A percentile compares a stretch with the other conserved stretches of the same genome.
phyloP scores from a whole-genome alignment of 92 coral and sea anemone species.

The Parazoanthus swiftii region DNA sequence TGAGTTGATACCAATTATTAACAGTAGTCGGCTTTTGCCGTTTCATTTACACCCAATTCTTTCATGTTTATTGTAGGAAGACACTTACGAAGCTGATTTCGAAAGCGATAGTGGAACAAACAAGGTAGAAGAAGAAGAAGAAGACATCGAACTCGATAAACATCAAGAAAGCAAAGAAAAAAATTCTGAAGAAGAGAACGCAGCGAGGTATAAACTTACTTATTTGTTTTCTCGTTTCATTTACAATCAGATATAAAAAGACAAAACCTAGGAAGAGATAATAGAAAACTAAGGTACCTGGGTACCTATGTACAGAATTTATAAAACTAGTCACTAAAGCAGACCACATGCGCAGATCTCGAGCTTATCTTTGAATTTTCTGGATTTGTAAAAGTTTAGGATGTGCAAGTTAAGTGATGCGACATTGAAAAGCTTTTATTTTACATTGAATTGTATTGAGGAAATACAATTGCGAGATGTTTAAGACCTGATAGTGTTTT shows the following conservation, averaged over 20 bases:
- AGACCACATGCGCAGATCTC: too few species aligned
- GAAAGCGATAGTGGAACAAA: constrained; percentile 36
- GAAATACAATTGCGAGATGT: too few species aligned
- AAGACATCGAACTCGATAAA: background rate
- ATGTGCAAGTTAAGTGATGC: too few species aligned
- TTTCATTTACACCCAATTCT: background rate
- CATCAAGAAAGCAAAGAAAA: background rate
- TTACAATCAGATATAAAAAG: background rate
- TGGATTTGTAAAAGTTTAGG: too few species aligned
- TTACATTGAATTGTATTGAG: too few species aligned
- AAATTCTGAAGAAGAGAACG: background rate
- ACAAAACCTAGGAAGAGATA: background rate
- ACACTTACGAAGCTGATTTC: constrained; percentile 26
- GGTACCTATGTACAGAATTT: too few species aligned
- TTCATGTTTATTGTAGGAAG: background rate
- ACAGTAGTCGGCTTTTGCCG: background rate
- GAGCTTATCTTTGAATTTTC: too few species aligned
- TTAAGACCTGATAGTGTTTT: too few species aligned
- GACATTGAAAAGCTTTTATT: too few species aligned
- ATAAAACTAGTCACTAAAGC: too few species aligned
- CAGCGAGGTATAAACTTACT: background rate
- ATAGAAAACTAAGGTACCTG: background rate
- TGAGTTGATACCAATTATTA: background rate
- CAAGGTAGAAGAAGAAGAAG: constrained; percentile 13
- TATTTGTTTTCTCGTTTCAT: background rate